Conservation (phyloP, 2,113 vertebrate species). For the Stigmatopora nigra region DNA sequence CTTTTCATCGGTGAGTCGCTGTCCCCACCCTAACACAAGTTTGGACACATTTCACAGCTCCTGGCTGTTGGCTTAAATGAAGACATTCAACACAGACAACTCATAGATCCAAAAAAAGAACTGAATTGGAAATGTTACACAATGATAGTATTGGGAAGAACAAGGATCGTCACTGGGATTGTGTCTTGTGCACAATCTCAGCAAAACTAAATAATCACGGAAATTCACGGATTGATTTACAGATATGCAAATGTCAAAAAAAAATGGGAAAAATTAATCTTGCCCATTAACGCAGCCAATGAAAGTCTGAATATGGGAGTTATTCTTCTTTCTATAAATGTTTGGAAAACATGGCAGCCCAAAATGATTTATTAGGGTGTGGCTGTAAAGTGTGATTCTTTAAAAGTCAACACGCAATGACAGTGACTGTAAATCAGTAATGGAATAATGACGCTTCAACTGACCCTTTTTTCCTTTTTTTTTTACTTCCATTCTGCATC, state of each 20-base stretch:
- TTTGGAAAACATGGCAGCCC: too few relatives aligned
- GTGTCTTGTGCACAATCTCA: too few relatives aligned
- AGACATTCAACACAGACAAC: background rate
- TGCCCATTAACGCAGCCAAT: too few relatives aligned
- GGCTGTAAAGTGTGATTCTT: background rate
- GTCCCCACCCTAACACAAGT: background rate
- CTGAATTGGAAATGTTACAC: background rate
- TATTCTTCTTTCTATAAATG: too few relatives aligned
- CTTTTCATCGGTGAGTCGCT: background rate
- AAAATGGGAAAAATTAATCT: too few relatives aligned
- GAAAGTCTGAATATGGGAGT: too few relatives aligned
- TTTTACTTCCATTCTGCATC: conserved; percentile 1
- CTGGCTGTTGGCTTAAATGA: background rate
- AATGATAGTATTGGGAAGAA: background rate
- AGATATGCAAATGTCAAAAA: too few relatives aligned
- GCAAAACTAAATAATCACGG: too few relatives aligned
- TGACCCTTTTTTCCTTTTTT: background rate
- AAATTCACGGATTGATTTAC: too few relatives aligned
- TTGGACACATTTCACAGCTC: background rate
- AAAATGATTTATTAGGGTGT: background rate
- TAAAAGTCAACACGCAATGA: background rate
- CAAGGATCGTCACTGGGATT: background rate
- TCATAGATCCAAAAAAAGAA: background rate
- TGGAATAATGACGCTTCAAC: background rate
- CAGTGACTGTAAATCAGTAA: background rate